These are phyloP conservation scores for Solen grandis DNA, from an alignment of 1,140 invertebrate genomes.

Conservation along the genomic window DNA sequence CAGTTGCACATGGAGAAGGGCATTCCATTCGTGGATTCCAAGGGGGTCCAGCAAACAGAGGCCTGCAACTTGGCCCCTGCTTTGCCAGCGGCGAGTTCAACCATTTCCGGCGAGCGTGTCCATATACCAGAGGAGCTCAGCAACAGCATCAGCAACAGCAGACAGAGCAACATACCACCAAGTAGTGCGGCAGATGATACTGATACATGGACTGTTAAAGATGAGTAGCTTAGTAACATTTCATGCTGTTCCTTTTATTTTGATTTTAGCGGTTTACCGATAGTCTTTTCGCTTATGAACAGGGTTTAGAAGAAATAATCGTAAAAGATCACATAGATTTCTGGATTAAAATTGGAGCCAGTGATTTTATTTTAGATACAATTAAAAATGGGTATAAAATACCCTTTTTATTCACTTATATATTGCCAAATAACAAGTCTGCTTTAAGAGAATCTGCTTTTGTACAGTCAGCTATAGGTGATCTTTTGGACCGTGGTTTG, in stretches of 20 bases:
- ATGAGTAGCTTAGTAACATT: too few species aligned
- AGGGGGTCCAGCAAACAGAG: too few species aligned
- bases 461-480: slow-evolving; percentile 37
- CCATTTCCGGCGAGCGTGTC: slow-evolving; percentile 18
- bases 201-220: background rate
- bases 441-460: slow-evolving; percentile 36
- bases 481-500: slow-evolving; percentile 9
- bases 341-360: slow-evolving; percentile 1
- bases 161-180: background rate
- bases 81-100: slow-evolving; percentile 14
- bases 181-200: background rate
- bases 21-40: too few species aligned
- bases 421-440: slow-evolving; percentile 50
- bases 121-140: background rate
- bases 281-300: slow-evolving; percentile 16
- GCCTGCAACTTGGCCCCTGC: background rate
- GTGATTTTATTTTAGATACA: slow-evolving; percentile 31
- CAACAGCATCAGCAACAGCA: background rate
- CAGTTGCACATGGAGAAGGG: background rate
- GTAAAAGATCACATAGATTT: slow-evolving; percentile 26
- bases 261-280: slow-evolving; percentile 8
- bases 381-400: slow-evolving; percentile 52
- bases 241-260: background rate
- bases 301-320: slow-evolving; percentile 23
- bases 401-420: slow-evolving; percentile 25